phyloP scores from a whole-genome alignment of 30 jellyfish, hydroid and myxozoan species.

The Phacellophora camtschatica region DNA sequence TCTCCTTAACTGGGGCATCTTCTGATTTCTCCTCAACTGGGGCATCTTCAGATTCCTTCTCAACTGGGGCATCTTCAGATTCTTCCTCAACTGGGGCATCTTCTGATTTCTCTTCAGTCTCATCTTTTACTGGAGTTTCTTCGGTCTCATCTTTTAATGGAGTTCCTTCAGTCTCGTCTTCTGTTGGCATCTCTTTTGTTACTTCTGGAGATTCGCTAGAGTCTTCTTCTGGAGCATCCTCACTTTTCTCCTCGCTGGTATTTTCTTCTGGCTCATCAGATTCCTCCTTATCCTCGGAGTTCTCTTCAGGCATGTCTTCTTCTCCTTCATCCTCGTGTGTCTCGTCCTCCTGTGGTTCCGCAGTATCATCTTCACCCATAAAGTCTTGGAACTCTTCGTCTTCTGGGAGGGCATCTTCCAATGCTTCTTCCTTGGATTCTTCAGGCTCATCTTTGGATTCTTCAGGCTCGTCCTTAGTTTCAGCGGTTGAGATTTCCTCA shows the following conservation, averaged over 20 bases:
- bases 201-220: slow-evolving; percentile 11
- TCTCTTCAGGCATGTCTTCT: background rate
- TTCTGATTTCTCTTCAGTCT: background rate
- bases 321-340: slow-evolving; percentile 22
- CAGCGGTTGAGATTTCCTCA: slow-evolving; percentile 23
- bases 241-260: background rate
- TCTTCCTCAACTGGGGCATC: slow-evolving; percentile 39
- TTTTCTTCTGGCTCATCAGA: background rate
- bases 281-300: background rate
- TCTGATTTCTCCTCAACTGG: slow-evolving; percentile 8
- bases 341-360: slow-evolving; percentile 39
- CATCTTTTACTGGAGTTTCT: slow-evolving; percentile 36
- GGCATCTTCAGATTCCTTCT: background rate
- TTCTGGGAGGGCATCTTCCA: slow-evolving; percentile 65
- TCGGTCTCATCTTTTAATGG: slow-evolving; percentile 26
- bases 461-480: slow-evolving; percentile 28
- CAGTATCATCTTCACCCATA: slow-evolving; percentile 18
- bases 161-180: slow-evolving; percentile 49
- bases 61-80: slow-evolving; percentile 14
- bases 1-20: background rate
- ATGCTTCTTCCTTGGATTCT: slow-evolving; percentile 20
- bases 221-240: slow-evolving; percentile 39
- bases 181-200: slow-evolving; percentile 8
- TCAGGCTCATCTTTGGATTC: slow-evolving; percentile 26
- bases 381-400: slow-evolving; percentile 65